phyloP scores from a whole-genome alignment of 2,113 vertebrate species.

The Suncus etruscus region DNA sequence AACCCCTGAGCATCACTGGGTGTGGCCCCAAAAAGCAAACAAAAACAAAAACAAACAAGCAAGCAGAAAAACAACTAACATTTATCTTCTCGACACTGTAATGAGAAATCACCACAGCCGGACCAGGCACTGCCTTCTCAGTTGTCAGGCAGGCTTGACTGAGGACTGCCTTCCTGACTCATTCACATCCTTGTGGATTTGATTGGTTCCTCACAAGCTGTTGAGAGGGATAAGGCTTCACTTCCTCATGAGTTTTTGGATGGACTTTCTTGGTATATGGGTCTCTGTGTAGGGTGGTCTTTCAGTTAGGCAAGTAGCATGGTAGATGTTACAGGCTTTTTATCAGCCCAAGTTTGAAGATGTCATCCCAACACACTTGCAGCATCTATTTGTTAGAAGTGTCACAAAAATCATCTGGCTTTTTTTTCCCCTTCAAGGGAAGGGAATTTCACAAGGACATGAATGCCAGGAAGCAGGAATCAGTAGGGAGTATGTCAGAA shows the following conservation, averaged over 20 bases:
- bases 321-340: constrained; percentile 1
- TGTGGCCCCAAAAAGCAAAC: too few relatives aligned
- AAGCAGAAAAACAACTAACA: neutral
- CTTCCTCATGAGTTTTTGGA: neutral
- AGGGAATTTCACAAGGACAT: constrained; percentile 14
- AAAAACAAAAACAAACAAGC: too few relatives aligned
- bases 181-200: too few relatives aligned
- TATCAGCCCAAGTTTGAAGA: constrained; percentile 1
- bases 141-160: neutral
- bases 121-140: neutral
- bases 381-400: constrained; percentile 4
- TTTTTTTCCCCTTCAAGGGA: neutral
- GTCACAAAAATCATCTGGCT: neutral
- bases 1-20: too few relatives aligned
- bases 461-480: constrained; percentile 1
- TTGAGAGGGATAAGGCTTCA: neutral
- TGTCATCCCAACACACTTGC: neutral
- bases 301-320: neutral
- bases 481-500: neutral
- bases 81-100: constrained; percentile 25
- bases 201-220: neutral
- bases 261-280: neutral
- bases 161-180: neutral
- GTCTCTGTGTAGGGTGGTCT: neutral
- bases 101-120: neutral